Evolutionary conservation across 2,113 vertebrate genomes (phyloP).

Genomic region (Piliocolobus tephrosceles): DNA sequence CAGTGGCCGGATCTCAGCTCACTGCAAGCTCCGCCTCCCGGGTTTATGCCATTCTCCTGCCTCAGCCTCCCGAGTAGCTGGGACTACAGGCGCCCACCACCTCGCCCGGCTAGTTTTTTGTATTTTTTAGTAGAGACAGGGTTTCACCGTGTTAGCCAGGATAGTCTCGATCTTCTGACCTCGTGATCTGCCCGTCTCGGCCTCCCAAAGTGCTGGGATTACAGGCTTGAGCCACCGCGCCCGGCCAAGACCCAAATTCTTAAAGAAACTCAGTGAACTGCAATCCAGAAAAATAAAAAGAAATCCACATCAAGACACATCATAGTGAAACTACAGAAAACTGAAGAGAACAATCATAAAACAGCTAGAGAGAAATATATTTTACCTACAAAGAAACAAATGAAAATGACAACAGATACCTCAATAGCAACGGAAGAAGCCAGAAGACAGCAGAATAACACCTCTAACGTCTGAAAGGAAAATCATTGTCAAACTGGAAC

Average conservation of each 20-base stretch:
- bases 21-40: too few species aligned
- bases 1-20: too few species aligned
- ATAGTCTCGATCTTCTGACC: too few species aligned
- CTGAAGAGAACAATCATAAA: not conserved
- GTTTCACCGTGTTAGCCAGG: too few species aligned
- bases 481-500: conserved; percentile 5
- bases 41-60: too few species aligned
- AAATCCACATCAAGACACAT: not conserved
- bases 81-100: too few species aligned
- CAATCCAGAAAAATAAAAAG: conserved; percentile 1
- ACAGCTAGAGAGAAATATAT: not conserved
- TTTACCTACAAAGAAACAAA: not conserved
- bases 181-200: too few species aligned
- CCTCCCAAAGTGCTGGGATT: too few species aligned
- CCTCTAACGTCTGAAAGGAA: not conserved
- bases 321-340: not conserved
- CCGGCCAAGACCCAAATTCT: not conserved
- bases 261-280: conserved; percentile 7
- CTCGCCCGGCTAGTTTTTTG: too few species aligned
- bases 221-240: too few species aligned
- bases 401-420: not conserved
- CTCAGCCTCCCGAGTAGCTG: too few species aligned
- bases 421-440: not conserved
- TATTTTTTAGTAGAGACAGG: too few species aligned
- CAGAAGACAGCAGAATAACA: not conserved